phyloP scores from a whole-genome alignment of 1,140 invertebrate species.

The Nylanderia fulva region DNA sequence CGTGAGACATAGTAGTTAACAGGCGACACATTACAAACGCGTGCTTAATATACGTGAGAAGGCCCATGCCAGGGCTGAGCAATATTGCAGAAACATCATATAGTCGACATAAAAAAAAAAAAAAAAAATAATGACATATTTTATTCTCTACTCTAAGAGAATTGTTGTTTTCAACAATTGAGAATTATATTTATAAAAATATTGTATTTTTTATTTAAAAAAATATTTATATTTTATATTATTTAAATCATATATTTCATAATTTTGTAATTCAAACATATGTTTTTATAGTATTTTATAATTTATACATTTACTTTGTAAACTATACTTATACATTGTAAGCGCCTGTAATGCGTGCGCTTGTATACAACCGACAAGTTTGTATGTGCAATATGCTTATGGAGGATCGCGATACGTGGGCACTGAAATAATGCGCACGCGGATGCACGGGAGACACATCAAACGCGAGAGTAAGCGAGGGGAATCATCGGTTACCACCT shows the following conservation, averaged over 20 bases:
- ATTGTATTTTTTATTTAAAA: neutral
- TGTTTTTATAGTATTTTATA: neutral
- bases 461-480: constrained; percentile 1
- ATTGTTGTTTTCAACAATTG: neutral
- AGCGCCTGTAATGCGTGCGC: neutral
- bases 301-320: too few species aligned
- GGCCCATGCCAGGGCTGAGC: neutral
- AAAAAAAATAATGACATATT: neutral
- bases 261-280: neutral
- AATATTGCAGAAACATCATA: neutral
- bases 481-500: constrained; percentile 36
- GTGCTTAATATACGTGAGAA: constrained; percentile 3
- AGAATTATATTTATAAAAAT: neutral
- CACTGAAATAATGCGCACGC: constrained; percentile 8
- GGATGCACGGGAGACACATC: constrained; percentile 2
- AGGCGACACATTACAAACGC: neutral
- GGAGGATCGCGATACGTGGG: constrained; percentile 39
- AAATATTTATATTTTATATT: neutral
- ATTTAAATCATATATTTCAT: neutral
- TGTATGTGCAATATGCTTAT: neutral
- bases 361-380: constrained; percentile 21
- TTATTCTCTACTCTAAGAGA: neutral
- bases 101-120: neutral
- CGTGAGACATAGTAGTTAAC: neutral
- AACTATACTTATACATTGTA: too few species aligned